Evolutionary conservation across 2,113 vertebrate species (phyloP).

Genomic region (Pseudorectes ferrugineus): DNA sequence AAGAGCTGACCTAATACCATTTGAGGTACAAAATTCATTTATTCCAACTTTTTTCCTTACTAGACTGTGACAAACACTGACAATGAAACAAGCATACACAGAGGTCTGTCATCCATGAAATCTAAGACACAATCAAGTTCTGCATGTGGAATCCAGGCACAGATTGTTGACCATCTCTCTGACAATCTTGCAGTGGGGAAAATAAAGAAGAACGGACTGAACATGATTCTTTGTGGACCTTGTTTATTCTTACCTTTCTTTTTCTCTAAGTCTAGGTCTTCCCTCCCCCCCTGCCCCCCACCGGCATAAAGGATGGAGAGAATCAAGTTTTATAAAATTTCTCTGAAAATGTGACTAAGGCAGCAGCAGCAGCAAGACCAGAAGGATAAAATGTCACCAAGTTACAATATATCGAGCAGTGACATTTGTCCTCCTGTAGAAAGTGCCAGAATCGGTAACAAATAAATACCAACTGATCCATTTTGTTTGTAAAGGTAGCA

Average conservation of each 20-base stretch:
- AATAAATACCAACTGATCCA: neutral
- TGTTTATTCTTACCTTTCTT: neutral
- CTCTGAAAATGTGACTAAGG: neutral
- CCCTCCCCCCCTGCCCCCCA: fast-evolving
- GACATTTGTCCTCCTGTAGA: neutral
- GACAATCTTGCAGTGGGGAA: neutral
- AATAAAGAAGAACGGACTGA: neutral
- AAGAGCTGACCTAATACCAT: neutral
- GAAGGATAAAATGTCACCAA: neutral
- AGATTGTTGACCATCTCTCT: neutral
- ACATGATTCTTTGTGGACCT: neutral
- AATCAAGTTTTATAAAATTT: neutral
- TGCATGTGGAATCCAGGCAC: neutral
- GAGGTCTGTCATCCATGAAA: neutral
- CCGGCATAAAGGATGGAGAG: fast-evolving
- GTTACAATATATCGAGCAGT: neutral
- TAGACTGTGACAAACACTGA: neutral
- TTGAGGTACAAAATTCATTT: neutral
- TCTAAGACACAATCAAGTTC: neutral
- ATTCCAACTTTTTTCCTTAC: neutral
- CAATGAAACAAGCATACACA: neutral
- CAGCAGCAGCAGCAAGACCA: neutral
- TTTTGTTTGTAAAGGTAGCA: neutral
- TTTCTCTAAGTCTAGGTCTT: neutral
- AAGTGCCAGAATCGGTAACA: neutral